These are phyloP conservation scores for Sebastes wilsoni DNA, from an alignment of 2,797 vertebrate species.

Conservation along the genomic window DNA sequence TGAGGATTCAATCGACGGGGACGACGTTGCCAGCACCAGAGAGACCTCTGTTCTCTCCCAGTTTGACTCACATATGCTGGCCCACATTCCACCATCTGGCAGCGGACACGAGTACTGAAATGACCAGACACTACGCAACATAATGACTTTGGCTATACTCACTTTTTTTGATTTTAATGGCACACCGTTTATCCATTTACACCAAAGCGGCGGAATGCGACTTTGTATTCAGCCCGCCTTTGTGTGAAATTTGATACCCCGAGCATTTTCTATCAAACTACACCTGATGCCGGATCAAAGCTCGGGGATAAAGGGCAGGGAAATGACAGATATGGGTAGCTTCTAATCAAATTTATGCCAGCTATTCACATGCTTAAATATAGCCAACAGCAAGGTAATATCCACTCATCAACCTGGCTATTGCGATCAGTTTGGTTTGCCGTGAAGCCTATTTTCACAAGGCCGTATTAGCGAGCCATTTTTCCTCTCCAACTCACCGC, in stretches of 20 bases:
- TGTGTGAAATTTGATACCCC: constrained; percentile 20
- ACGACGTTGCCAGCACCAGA: constrained; percentile 62
- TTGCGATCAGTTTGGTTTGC: constrained; percentile 29
- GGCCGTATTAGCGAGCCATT: constrained; percentile 23
- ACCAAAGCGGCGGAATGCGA: constrained; percentile 8
- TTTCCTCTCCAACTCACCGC: background rate
- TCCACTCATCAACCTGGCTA: constrained; percentile 47
- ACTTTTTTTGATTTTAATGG: constrained; percentile 24
- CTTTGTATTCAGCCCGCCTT: constrained; percentile 8
- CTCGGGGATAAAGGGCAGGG: constrained; percentile 31
- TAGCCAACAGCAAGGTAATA: constrained; percentile 44
- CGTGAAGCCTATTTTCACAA: constrained; percentile 36
- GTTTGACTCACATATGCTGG: constrained; percentile 81
- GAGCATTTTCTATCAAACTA: constrained; percentile 36
- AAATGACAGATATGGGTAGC: constrained; percentile 32
- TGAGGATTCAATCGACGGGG: constrained; percentile 77
- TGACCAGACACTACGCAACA: constrained; percentile 50
- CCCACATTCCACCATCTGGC: constrained; percentile 78
- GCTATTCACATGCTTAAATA: constrained; percentile 43
- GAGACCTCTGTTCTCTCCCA: constrained; percentile 70
- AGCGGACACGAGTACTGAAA: constrained; percentile 62
- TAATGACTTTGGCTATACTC: constrained; percentile 35
- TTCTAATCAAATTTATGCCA: constrained; percentile 48
- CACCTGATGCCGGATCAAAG: constrained; percentile 46
- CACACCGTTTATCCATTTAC: constrained; percentile 22